Base-by-base conservation (phyloP, 2,888 invertebrate species). In the Drosophila anceps region DNA sequence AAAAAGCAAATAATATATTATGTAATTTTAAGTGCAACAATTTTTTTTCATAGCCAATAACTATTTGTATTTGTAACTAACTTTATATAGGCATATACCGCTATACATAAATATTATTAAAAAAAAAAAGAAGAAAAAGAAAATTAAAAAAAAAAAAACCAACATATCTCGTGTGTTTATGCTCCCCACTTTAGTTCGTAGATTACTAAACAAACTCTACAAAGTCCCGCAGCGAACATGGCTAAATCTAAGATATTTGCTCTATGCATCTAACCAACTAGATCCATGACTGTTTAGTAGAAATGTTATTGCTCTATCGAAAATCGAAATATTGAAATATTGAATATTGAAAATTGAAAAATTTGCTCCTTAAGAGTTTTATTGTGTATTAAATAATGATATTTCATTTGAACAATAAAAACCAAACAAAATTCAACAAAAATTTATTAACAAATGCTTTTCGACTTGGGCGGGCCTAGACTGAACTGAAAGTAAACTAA, bases 11-110 rank as follows among this genome's bases (percentile, higher is more conserved):
- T 60, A 60, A 70, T 74, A 74, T 83, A 83, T 84, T 84, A 81
- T 79, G 68, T 84, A 84, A 71, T 85, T 79, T 53, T 84, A 84
- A 83, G 83, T n/a, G 66, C 59, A 68, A 64, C 33, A 24, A 62
- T 81, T 80, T 88, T 81, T 85, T 79, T 84, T 80, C 75, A 81
- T 83, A 86, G 79, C 83, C 79, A 76, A 78, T 84, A 82, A 84
- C 72, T 76, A 80, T 73, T 76, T 76, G 75, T 76, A 84, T 55
- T 64, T 77, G 77, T 76, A 76, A 77, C 73, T 77, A 76, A 77
- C 76, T 76, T 69, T 50, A 66, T 35, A 58, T 74, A 78, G 39
- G 43, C 53, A 69, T 64, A 63, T 79, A 39, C 54, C 37, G 15
- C 37, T 37, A 77, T 35, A 60, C 27, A 60, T 50, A 39, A 33